phyloP scores from a whole-genome alignment of 2,113 vertebrate genomes.

The Oreamnos americanus region DNA sequence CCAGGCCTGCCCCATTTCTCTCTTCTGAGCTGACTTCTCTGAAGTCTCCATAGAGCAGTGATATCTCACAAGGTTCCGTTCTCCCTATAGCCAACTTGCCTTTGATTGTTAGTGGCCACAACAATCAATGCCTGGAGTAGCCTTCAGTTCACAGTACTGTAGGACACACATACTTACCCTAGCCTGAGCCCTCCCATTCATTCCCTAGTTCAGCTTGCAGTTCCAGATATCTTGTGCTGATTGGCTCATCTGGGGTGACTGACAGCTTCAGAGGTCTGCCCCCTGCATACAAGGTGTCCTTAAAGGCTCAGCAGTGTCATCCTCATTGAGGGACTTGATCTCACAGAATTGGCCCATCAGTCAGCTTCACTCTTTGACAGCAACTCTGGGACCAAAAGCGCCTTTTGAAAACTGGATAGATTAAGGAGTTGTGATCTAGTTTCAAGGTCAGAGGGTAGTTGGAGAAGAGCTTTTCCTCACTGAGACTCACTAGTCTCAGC shows the following conservation, averaged over 20 bases:
- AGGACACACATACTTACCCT: neutral
- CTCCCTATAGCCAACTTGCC: neutral
- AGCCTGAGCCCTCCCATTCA: neutral
- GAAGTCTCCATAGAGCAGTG: neutral
- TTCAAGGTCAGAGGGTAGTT: neutral
- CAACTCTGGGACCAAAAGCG: neutral
- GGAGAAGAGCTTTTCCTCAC: neutral
- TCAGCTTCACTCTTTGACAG: neutral
- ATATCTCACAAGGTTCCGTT: neutral
- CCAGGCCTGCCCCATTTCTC: neutral
- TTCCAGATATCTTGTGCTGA: neutral
- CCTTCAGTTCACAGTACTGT: neutral
- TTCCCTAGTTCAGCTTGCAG: neutral
- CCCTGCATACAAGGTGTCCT: neutral
- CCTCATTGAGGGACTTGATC: neutral
- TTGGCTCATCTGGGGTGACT: neutral
- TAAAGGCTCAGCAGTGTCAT: slow-evolving; percentile 39
- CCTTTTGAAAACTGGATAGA: neutral
- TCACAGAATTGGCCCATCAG: neutral
- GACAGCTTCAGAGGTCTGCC: neutral
- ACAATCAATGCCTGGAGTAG: neutral
- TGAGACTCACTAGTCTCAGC: neutral
- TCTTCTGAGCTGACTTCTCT: neutral
- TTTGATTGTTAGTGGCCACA: neutral
- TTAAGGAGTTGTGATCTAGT: neutral